A percentile compares a stretch with the other conserved stretches of the same genome.
Evolutionary conservation across 1,140 invertebrate genomes (phyloP).

Genomic region (Hestina assimilis): DNA sequence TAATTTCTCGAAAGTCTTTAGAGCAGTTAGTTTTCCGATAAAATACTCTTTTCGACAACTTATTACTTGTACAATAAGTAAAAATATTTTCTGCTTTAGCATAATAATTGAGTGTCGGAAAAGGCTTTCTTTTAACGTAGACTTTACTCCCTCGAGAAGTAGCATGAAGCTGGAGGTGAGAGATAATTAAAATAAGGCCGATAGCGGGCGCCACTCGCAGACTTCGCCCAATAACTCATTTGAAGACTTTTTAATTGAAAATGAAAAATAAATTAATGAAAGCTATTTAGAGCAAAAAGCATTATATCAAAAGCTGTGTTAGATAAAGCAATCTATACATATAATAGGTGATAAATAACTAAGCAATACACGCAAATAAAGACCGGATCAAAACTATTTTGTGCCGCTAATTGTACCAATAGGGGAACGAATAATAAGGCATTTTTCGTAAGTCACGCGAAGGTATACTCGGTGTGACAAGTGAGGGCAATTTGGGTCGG

Average conservation of each 20-base stretch:
- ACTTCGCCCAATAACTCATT: conserved; percentile 13
- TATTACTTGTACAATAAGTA: neutral
- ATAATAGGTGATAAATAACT: neutral
- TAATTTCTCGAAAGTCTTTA: too few relatives aligned
- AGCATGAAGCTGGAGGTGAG: conserved; percentile 10
- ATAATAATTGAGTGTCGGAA: neutral
- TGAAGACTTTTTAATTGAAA: conserved; percentile 14
- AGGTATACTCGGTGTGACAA: conserved; percentile 42
- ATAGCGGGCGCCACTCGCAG: conserved; percentile 9
- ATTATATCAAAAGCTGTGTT: neutral
- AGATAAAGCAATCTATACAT: neutral
- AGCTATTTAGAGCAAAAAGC: neutral
- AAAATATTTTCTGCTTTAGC: neutral
- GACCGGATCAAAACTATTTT: neutral
- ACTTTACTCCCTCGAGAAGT: conserved; percentile 6
- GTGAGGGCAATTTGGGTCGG: conserved; percentile 53
- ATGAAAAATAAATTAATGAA: conserved; percentile 2
- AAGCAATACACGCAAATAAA: neutral
- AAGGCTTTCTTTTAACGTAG: conserved; percentile 2
- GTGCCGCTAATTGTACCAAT: conserved; percentile 9
- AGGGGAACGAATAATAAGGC: conserved; percentile 8
- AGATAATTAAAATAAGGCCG: conserved; percentile 21
- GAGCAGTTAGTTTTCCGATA: too few relatives aligned
- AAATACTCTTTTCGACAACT: too few relatives aligned
- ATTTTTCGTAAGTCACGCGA: conserved; percentile 24